phyloP scores from a whole-genome alignment of 2,797 vertebrate genomes.

The Enteromius treurensis region DNA sequence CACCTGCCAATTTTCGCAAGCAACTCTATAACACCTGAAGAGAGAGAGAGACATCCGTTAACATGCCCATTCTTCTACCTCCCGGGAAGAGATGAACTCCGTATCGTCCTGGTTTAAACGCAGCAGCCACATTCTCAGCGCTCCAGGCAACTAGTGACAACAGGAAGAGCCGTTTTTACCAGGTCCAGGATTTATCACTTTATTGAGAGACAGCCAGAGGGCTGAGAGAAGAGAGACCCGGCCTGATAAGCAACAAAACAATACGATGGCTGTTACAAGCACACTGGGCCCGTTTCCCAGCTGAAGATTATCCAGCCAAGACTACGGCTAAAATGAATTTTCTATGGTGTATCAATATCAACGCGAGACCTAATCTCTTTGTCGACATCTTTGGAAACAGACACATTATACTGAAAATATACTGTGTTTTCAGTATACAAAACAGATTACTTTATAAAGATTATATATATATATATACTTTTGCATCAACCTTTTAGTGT shows the following conservation, averaged over 20 bases:
- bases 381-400: conserved; percentile 2
- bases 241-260: conserved; percentile 47
- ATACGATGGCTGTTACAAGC: conserved; percentile 33
- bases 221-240: conserved; percentile 20
- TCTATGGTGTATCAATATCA: conserved; percentile 41
- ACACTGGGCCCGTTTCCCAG: conserved; percentile 40
- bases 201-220: conserved; percentile 38
- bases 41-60: not conserved
- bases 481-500: not conserved
- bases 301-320: conserved; percentile 21
- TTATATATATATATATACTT: not conserved
- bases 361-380: conserved; percentile 29
- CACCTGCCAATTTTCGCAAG: conserved; percentile 18
- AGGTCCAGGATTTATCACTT: conserved; percentile 39
- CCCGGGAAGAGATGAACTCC: not conserved
- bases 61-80: not conserved
- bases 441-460: not conserved
- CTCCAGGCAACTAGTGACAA: conserved; percentile 29
- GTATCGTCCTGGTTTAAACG: conserved; percentile 15
- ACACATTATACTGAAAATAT: not conserved
- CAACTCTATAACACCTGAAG: not conserved
- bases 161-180: conserved; percentile 32
- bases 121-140: not conserved
- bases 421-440: not conserved
- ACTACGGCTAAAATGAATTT: conserved; percentile 30